Conservation (phyloP, 2,888 invertebrate genomes). For the Scaptomyza tumidula region DNA sequence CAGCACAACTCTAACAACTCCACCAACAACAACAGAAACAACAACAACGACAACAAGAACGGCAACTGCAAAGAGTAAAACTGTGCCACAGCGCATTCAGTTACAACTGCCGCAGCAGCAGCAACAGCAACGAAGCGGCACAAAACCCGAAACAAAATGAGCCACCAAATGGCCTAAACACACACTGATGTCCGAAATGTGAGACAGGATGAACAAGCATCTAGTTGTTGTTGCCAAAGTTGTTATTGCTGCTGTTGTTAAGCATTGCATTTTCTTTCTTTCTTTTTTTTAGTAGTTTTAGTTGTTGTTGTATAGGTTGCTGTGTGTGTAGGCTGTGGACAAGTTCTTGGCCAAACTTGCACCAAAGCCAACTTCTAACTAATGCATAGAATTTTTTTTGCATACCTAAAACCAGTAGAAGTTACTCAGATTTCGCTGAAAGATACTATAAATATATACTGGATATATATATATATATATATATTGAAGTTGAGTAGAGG, state of each 20-base stretch:
- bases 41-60: constrained; percentile 10
- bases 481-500: background rate
- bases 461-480: no score
- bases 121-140: constrained; percentile 62
- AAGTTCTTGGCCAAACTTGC: constrained; percentile 31
- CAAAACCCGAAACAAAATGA: constrained; percentile 52
- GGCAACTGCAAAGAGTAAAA: constrained; percentile 20
- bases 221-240: constrained; percentile 9
- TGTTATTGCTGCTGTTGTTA: constrained; percentile 9
- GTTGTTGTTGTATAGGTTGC: background rate
- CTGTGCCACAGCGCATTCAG: constrained; percentile 61
- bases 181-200: constrained; percentile 46
- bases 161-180: constrained; percentile 50
- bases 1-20: constrained; percentile 23
- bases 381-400: constrained; percentile 1
- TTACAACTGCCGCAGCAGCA: constrained; percentile 46
- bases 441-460: no score
- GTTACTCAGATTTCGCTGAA: no score
- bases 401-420: constrained; percentile 2
- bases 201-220: constrained; percentile 46
- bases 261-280: constrained; percentile 27
- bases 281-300: background rate
- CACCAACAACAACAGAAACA: constrained; percentile 15
- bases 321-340: constrained; percentile 34
- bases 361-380: no score